These are phyloP conservation scores for Drosophila sturtevanti DNA, from an alignment of 1,140 invertebrate species.

Conservation along the genomic window DNA sequence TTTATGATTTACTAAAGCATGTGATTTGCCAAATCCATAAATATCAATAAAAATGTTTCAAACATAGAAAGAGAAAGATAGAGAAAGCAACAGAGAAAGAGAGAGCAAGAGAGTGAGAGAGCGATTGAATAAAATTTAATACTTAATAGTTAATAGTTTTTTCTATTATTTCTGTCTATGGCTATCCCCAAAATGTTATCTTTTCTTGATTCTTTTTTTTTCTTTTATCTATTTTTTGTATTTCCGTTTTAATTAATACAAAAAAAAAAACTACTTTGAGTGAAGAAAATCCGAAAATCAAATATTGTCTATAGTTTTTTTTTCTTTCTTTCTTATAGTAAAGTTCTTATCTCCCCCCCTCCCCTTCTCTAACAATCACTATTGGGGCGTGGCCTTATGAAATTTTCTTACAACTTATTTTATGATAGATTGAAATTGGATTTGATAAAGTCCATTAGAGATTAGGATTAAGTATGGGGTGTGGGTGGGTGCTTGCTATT, in stretches of 20 bases:
- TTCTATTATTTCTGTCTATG: neutral
- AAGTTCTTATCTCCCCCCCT: neutral
- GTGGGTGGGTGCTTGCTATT: neutral
- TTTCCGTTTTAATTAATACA: conserved; percentile 4
- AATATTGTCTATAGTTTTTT: conserved; percentile 8
- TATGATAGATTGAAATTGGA: conserved; percentile 3
- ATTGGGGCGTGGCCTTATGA: neutral
- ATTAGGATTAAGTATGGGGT: neutral
- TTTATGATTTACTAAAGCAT: conserved; percentile 28
- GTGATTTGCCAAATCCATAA: conserved; percentile 36
- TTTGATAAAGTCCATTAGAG: neutral
- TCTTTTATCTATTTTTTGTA: conserved; percentile 2
- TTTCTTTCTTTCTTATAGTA: neutral
- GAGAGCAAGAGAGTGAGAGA: neutral
- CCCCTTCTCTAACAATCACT: neutral
- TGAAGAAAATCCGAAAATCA: neutral
- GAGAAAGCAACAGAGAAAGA: neutral
- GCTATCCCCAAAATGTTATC: neutral
- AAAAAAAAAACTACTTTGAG: neutral
- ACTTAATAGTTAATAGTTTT: neutral
- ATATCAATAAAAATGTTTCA: conserved; percentile 13
- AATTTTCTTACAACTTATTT: conserved; percentile 3
- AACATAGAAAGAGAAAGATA: neutral
- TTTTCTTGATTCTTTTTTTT: neutral
- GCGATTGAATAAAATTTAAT: neutral